Evolutionary conservation across 2,113 vertebrate species (phyloP).

Genomic region (Ceratotherium simum): DNA sequence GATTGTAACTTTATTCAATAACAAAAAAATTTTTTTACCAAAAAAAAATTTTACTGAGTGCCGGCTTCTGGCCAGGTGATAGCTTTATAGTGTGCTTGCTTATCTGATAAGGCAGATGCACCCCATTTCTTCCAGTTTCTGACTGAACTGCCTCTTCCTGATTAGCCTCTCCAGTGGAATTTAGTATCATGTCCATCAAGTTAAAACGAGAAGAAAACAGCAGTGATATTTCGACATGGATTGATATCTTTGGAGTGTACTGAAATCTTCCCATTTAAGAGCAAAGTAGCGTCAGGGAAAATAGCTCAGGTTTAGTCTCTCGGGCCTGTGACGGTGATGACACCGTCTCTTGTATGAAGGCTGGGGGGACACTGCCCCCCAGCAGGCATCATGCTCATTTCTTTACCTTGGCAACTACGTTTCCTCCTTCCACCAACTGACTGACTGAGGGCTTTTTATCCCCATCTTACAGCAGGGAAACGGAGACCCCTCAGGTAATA

Average conservation of each 20-base stretch:
- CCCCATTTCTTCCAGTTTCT: background rate
- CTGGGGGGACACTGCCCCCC: fast-evolving
- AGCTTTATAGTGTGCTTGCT: background rate
- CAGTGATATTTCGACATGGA: background rate
- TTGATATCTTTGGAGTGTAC: background rate
- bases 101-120: background rate
- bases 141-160: background rate
- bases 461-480: background rate
- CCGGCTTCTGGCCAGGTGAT: background rate
- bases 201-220: background rate
- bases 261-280: background rate
- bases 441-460: background rate
- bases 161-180: background rate
- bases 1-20: background rate
- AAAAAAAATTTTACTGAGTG: background rate
- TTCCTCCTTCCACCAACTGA: background rate
- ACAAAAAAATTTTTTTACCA: background rate
- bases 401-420: background rate
- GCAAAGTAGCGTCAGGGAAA: background rate
- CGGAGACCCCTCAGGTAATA: background rate
- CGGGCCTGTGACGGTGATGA: background rate
- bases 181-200: background rate
- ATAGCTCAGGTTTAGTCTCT: background rate
- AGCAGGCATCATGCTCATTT: background rate
- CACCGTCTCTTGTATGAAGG: background rate